phyloP scores from a whole-genome alignment of 2,888 invertebrate species.

The Celastrina argiolus region DNA sequence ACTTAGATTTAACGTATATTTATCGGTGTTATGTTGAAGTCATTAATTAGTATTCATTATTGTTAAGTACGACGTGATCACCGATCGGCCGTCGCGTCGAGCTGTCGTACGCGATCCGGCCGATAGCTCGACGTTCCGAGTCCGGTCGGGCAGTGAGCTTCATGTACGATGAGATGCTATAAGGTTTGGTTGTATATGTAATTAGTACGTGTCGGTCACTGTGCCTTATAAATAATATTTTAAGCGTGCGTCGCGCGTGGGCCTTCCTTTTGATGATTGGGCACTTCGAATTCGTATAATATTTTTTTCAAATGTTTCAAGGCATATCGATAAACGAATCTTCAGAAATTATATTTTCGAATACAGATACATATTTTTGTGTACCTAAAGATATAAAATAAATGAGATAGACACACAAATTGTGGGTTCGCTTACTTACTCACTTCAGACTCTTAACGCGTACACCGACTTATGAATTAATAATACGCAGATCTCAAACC shows the following conservation, averaged over 20 bases:
- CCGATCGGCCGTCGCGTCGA: background rate
- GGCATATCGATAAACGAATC: slow-evolving; percentile 18
- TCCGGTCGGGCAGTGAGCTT: slow-evolving; percentile 12
- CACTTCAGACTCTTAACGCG: background rate
- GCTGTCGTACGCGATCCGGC: background rate
- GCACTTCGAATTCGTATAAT: background rate
- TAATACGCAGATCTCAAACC: slow-evolving; percentile 72
- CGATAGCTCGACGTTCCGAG: background rate
- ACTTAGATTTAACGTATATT: slow-evolving; percentile 44
- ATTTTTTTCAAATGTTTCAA: slow-evolving; percentile 16
- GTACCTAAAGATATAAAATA: background rate
- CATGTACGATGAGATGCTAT: slow-evolving; percentile 18
- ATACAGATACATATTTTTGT: slow-evolving; percentile 20
- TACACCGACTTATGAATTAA: slow-evolving; percentile 36
- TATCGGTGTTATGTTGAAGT: slow-evolving; percentile 67
- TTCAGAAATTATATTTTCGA: slow-evolving; percentile 20
- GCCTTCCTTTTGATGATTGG: slow-evolving; percentile 2
- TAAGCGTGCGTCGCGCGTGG: background rate
- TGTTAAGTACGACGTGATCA: slow-evolving; percentile 55
- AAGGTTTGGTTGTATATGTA: slow-evolving; percentile 17
- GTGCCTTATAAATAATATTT: slow-evolving; percentile 18
- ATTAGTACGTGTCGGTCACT: slow-evolving; percentile 20
- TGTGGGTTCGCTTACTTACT: background rate
- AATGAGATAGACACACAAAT: background rate
- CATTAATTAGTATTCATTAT: slow-evolving; percentile 75